These are phyloP conservation scores for Poeciliopsis occidentalis DNA, from an alignment of 2,113 vertebrate genomes.

Conservation along the genomic window DNA sequence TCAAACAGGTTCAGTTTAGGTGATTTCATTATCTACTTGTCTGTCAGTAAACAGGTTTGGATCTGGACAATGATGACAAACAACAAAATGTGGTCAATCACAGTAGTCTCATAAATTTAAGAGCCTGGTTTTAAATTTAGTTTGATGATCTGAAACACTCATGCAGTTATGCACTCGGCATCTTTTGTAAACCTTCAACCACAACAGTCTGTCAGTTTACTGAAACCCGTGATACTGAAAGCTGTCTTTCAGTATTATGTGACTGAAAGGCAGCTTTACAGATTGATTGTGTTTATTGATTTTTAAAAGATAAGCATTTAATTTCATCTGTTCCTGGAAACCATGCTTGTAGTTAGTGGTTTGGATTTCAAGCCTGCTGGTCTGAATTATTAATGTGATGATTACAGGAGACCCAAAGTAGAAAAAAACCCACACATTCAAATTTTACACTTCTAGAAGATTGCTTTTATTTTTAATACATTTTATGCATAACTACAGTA, in stretches of 20 bases:
- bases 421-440: not conserved
- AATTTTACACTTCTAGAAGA: not conserved
- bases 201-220: not conserved
- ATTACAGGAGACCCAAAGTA: slow-evolving; percentile 33
- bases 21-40: not conserved
- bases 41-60: not conserved
- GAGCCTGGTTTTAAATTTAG: not conserved
- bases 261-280: slow-evolving; percentile 37
- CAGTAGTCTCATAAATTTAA: not conserved
- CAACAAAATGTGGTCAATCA: not conserved
- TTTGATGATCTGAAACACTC: not conserved
- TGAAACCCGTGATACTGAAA: no score
- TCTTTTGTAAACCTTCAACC: not conserved
- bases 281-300: slow-evolving; percentile 55
- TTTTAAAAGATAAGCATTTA: slow-evolving; percentile 55
- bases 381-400: slow-evolving; percentile 53
- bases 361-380: slow-evolving; percentile 42
- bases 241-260: slow-evolving; percentile 22
- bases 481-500: not conserved
- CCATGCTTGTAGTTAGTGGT: slow-evolving; percentile 48
- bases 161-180: no score
- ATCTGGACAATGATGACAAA: not conserved
- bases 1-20: not conserved
- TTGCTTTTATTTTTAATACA: not conserved
- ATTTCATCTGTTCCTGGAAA: slow-evolving; percentile 54